Evolutionary conservation across 2,888 invertebrate species (phyloP), one percentile per base, ranked within the genome.

Genomic region (Leptura quadrifasciata): DNA sequence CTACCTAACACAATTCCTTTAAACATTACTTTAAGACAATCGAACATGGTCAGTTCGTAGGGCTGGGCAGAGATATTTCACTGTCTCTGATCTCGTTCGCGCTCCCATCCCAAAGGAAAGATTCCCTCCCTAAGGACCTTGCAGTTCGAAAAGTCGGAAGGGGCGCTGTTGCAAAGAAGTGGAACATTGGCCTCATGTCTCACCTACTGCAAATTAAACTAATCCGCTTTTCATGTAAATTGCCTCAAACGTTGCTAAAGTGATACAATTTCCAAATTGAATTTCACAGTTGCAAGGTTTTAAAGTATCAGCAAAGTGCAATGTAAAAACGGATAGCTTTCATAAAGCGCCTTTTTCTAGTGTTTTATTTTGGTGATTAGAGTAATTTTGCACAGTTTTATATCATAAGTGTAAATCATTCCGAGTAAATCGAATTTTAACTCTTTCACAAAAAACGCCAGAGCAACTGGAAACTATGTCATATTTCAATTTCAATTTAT

Each of bases 21-120:
- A 6, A 27, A 24, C 39, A 15, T 31, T 21, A 69, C 24, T 69
- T 69, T 58, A 31, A 20, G 35, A 27, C 21, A 58, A 24, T 60
- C 27, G 60, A 12, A 35, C 57, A 60, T 67, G 74, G 73, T 65
- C 74, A 68, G 68, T 54, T 39, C 61, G 24, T 52, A 68, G 54
- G 47, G 61, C 67, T 27, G 61, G 68, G 71, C 65, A 31, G 24
- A 75, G 61, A 75, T 76, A 74, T 76, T 76, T 74, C 71, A 72
- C 55, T 70, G 74, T 74, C 71, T 65, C 65, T 60, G 69, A 76
- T 78, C 72, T 67, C 72, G 60, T 73, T 67, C 64, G 8, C 27
- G 60, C 39, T 35, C 61, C 15, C 69, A 12, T 69, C 76, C 68
- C 78, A 15, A 20, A 69, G 74, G 76, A 35, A 58, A n/a, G 52